phyloP scores from a whole-genome alignment of 2,888 invertebrate genomes.

The Trachelus troglodyta region DNA sequence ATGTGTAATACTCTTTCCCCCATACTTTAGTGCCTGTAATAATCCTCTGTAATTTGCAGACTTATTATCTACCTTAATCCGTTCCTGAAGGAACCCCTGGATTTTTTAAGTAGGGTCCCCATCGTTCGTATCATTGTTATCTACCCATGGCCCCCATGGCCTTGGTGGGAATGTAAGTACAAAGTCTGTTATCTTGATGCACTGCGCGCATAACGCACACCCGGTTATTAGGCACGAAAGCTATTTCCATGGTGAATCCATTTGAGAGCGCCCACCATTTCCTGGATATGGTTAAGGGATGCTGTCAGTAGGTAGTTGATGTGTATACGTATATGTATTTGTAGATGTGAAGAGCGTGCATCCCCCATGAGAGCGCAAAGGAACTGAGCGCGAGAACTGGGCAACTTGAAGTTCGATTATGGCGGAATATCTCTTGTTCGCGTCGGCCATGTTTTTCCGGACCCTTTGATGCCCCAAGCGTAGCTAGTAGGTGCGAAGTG shows the following conservation, averaged over 20 bases:
- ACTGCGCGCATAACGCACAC: background rate
- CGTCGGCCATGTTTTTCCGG: slow-evolving; percentile 36
- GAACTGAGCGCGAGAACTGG: slow-evolving; percentile 5
- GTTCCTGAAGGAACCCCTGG: background rate
- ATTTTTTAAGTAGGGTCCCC: background rate
- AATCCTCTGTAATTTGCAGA: background rate
- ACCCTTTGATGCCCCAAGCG: slow-evolving; percentile 49
- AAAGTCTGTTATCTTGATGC: background rate
- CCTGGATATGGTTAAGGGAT: slow-evolving; percentile 1
- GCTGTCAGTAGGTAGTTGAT: background rate
- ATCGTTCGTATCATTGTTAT: background rate
- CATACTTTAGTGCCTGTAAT: background rate
- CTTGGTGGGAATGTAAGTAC: background rate
- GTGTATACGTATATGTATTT: background rate
- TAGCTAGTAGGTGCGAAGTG: slow-evolving; percentile 51
- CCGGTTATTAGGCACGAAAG: background rate
- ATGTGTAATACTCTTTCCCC: background rate
- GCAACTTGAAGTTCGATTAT: slow-evolving; percentile 45
- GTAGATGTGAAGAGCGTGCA: background rate
- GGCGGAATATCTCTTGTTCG: slow-evolving; percentile 36
- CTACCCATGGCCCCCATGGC: background rate
- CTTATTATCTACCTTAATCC: background rate
- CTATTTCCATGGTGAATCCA: background rate
- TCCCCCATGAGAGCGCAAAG: background rate
- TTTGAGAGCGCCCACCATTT: background rate